Evolutionary conservation across 2,888 invertebrate genomes (phyloP).

Genomic region (Aromia moschata): DNA sequence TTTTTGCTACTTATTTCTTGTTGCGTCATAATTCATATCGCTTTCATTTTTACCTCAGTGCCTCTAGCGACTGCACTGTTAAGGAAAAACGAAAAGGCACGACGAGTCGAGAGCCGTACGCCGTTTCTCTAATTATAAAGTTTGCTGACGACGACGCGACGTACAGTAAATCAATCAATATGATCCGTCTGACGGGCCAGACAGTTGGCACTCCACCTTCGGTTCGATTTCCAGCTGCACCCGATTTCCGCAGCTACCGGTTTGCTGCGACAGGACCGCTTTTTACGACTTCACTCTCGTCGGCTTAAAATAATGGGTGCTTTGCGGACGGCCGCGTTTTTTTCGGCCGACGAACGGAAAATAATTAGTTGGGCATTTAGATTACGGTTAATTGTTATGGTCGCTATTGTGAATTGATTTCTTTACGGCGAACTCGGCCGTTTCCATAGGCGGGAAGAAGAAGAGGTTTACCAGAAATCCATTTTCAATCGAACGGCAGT

Average conservation of each 20-base stretch:
- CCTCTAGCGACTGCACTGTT: no score
- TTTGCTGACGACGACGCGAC: neutral
- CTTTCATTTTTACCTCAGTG: no score
- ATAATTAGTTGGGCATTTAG: constrained; percentile 46
- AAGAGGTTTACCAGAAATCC: neutral
- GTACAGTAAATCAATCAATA: constrained; percentile 35
- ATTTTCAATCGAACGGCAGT: no score
- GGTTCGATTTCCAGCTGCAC: constrained; percentile 38
- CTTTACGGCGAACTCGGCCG: neutral
- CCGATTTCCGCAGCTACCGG: constrained; percentile 44
- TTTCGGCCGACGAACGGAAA: constrained; percentile 33
- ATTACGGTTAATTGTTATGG: constrained; percentile 44
- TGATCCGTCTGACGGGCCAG: constrained; percentile 30
- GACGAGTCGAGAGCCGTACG: neutral
- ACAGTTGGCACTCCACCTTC: constrained; percentile 29
- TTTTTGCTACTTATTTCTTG: no score
- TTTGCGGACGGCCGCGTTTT: constrained; percentile 39
- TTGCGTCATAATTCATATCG: no score
- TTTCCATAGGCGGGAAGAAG: neutral
- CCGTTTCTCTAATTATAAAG: constrained; percentile 5
- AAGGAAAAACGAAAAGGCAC: neutral
- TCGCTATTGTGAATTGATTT: constrained; percentile 28
- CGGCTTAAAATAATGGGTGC: constrained; percentile 37
- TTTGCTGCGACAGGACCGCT: constrained; percentile 38
- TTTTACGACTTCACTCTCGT: constrained; percentile 39